phyloP scores from a whole-genome alignment of 2,113 vertebrate species.

The Chunga burmeisteri region DNA sequence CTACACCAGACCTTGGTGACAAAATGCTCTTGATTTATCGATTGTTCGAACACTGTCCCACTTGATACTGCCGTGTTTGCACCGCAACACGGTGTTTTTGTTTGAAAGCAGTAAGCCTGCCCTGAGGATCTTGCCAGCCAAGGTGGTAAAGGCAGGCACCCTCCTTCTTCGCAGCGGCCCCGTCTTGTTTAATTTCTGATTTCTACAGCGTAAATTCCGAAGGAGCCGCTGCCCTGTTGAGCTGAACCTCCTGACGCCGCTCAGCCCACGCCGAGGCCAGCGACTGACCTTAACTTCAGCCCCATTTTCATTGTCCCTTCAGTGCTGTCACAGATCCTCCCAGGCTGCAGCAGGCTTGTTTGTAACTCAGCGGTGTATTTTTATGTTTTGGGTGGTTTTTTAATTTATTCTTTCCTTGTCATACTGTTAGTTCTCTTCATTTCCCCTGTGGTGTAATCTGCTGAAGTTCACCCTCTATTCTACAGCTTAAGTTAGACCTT shows the following conservation, averaged over 20 bases:
- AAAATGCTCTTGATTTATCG: too few relatives aligned
- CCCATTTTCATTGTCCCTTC: accelerated
- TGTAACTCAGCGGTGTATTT: neutral
- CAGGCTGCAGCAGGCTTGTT: neutral
- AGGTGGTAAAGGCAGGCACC: neutral
- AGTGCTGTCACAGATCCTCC: neutral
- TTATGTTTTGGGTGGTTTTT: neutral
- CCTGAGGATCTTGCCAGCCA: neutral
- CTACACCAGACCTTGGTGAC: neutral
- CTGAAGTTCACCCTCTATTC: neutral
- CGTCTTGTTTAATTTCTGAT: neutral
- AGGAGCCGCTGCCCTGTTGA: neutral
- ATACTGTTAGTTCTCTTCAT: neutral
- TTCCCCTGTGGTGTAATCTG: accelerated
- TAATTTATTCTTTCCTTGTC: neutral
- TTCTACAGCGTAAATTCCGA: accelerated
- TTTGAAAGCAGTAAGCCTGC: neutral
- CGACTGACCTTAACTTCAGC: accelerated
- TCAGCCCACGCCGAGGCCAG: accelerated
- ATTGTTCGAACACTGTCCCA: accelerated
- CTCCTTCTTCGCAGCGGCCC: neutral
- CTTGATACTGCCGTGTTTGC: neutral
- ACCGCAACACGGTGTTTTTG: too few relatives aligned
- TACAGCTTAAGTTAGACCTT: neutral
- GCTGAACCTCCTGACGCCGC: neutral